Conservation (phyloP, 2,113 vertebrate species). For the Guaruba guarouba region DNA sequence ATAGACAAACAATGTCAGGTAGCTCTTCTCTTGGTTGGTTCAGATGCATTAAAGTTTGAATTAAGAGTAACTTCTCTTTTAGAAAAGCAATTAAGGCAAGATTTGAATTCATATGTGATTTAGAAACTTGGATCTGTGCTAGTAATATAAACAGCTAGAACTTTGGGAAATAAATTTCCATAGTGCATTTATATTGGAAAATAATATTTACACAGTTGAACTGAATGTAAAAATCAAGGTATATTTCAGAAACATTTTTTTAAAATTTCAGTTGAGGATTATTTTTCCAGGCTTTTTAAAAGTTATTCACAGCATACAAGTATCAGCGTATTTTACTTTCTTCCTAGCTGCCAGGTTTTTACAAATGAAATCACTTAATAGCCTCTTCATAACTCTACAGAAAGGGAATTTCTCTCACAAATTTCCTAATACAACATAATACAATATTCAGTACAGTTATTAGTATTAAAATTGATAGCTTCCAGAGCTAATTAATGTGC, state of each 20-base stretch:
- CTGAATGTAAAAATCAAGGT: neutral
- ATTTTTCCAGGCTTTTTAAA: neutral
- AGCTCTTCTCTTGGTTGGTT: neutral
- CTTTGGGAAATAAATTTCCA: neutral
- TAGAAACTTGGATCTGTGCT: neutral
- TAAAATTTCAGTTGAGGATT: neutral
- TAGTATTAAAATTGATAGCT: conserved; percentile 8
- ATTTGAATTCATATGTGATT: neutral
- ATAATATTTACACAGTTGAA: neutral
- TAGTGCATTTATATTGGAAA: neutral
- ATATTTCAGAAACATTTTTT: neutral
- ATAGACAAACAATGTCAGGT: neutral
- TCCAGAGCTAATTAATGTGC: conserved; percentile 35
- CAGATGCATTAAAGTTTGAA: neutral
- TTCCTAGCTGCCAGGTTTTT: neutral
- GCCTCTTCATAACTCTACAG: neutral
- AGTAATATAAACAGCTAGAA: neutral
- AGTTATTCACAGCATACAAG: neutral
- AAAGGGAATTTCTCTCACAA: conserved; percentile 1
- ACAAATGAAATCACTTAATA: neutral
- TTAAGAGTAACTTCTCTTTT: neutral
- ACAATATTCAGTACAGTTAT: neutral
- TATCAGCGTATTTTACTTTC: neutral
- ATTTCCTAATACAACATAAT: neutral
- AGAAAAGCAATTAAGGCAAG: neutral